These are phyloP conservation scores for Nomia melanderi DNA, from an alignment of 1,140 invertebrate species.

Conservation along the genomic window DNA sequence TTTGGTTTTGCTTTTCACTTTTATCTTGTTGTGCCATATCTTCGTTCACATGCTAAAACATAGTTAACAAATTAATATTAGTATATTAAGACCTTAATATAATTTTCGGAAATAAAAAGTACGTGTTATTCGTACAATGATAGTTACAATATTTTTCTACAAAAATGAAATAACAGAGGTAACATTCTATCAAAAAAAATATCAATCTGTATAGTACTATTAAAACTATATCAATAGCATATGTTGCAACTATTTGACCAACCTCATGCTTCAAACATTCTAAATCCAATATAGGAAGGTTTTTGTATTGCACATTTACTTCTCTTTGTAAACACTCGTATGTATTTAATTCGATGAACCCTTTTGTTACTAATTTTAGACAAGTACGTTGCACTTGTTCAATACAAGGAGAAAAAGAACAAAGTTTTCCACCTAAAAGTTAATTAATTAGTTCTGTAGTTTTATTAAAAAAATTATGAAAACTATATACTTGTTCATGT, in stretches of 20 bases:
- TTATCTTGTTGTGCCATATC: conserved; percentile 79
- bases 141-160: conserved; percentile 1
- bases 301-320: conserved; percentile 88
- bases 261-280: conserved; percentile 85
- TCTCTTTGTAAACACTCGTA: conserved; percentile 94
- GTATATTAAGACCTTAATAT: conserved; percentile 29
- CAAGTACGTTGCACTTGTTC: conserved; percentile 97
- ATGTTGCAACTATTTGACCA: conserved; percentile 46
- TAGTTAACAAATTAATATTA: conserved; percentile 28
- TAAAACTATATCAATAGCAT: not conserved
- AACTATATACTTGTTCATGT: not conserved
- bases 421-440: conserved; percentile 91
- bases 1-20: conserved; percentile 79
- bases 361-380: conserved; percentile 84
- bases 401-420: conserved; percentile 98
- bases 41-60: conserved; percentile 53
- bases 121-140: not conserved
- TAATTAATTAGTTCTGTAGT: conserved; percentile 21
- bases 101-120: not conserved
- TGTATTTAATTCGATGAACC: conserved; percentile 92
- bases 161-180: conserved; percentile 3
- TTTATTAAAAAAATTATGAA: not conserved
- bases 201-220: not conserved
- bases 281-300: conserved; percentile 86
- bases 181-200: not conserved